phyloP scores from a whole-genome alignment of 2,888 invertebrate species.

The Eupithecia subumbrata region DNA sequence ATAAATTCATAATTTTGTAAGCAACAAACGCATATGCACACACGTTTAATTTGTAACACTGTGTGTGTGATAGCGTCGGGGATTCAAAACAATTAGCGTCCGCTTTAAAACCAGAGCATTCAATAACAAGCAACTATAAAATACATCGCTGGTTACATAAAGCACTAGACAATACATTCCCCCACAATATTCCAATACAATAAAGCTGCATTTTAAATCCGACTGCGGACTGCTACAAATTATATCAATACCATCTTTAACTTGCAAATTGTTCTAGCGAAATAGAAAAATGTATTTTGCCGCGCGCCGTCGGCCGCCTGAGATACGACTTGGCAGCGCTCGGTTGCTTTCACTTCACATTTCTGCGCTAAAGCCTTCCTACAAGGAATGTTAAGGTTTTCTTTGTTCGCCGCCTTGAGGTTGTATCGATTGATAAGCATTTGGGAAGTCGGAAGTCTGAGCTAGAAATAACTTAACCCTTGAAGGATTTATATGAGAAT shows the following conservation, averaged over 20 bases:
- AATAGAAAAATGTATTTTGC: constrained; percentile 44
- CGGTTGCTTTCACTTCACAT: constrained; percentile 52
- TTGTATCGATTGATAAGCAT: constrained; percentile 6
- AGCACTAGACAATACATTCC: neutral
- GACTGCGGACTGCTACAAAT: constrained; percentile 37
- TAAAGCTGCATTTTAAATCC: constrained; percentile 32
- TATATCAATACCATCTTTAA: constrained; percentile 45
- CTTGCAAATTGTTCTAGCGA: constrained; percentile 47
- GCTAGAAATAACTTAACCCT: neutral
- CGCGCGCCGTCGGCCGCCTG: constrained; percentile 24
- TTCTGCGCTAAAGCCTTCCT: constrained; percentile 48
- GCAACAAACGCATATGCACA: neutral
- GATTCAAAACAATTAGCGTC: neutral
- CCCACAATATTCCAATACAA: neutral
- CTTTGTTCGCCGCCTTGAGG: constrained; percentile 7
- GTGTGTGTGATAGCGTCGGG: neutral
- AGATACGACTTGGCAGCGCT: constrained; percentile 48
- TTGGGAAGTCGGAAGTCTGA: neutral
- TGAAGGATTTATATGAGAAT: no score
- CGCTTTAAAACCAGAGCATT: neutral
- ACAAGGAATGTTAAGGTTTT: constrained; percentile 16
- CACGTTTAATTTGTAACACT: neutral
- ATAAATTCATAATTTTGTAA: neutral
- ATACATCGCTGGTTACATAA: neutral
- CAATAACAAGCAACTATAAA: neutral